Conservation (phyloP, 2,888 invertebrate species). For the Dolomedes plantarius region DNA sequence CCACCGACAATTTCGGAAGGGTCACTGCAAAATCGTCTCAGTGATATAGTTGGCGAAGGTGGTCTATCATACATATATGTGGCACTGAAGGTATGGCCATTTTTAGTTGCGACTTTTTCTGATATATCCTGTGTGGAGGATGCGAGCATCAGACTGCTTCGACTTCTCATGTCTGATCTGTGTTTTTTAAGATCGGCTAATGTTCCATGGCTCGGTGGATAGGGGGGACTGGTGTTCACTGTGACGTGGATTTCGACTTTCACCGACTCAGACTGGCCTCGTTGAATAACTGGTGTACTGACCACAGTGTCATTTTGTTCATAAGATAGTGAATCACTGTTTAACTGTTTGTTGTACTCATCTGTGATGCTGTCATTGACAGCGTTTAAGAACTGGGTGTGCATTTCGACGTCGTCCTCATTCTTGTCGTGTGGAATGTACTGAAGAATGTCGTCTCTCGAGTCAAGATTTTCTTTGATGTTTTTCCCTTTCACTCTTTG, state of each 20-base stretch:
- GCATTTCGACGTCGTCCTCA: conserved; percentile 41
- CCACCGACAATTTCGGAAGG: conserved; percentile 73
- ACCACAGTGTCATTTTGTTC: background rate
- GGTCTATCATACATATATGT: conserved; percentile 71
- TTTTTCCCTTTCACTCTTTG: conserved; percentile 46
- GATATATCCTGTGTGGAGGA: conserved; percentile 40
- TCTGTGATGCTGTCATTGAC: conserved; percentile 48
- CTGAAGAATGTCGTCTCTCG: conserved; percentile 13
- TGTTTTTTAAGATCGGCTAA: conserved; percentile 95
- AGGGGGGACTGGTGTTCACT: conserved; percentile 80
- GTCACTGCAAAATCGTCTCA: conserved; percentile 73
- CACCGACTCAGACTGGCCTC: conserved; percentile 74
- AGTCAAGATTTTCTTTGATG: conserved; percentile 23
- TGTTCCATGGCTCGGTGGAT: conserved; percentile 86
- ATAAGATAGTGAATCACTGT: background rate
- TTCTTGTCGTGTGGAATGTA: conserved; percentile 8
- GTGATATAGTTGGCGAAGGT: conserved; percentile 69
- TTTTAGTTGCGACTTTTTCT: conserved; percentile 26
- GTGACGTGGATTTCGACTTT: conserved; percentile 75
- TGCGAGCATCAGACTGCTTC: conserved; percentile 62
- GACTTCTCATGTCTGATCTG: conserved; percentile 78
- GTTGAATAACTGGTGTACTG: conserved; percentile 43
- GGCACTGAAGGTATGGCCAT: conserved; percentile 61
- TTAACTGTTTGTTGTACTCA: conserved; percentile 34
- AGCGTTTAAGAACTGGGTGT: conserved; percentile 41